Base-by-base conservation (phyloP, 2,113 vertebrate genomes). In the Poicephalus meyeri region DNA sequence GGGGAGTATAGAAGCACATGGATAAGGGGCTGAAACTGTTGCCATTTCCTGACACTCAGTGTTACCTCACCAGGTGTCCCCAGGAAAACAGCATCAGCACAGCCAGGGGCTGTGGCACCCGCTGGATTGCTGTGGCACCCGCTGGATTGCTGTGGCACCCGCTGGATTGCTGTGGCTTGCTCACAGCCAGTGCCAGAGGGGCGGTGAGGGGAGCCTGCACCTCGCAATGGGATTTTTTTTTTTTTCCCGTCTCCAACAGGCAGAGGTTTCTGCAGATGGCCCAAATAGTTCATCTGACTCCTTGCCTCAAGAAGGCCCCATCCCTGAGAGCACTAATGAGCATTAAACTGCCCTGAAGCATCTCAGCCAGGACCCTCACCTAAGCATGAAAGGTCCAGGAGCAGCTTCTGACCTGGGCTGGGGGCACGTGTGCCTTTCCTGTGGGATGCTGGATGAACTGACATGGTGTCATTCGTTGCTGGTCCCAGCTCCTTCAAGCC, bases 31-130 rank as follows among this genome's bases (percentile, higher is more conserved):
- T 87, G 73, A 80, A 77, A 60, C 19, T 18, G 8, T 39, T 84
- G 0, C 33, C 24, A 35, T 42, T 47, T 68, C 63, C 42, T 17
- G 26, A 76, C 26, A 18, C 13, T 7, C 46, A 15, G 29, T 2
- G 10, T 76, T 80, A 9, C 25, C 49, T 84, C 8, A 2, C 28
- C n/a, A 53, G 58, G 63, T 17, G 33, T 66, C 28, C 18, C 8
- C 44, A 39, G 47, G n/a, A 68, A 86, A 80, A 56, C 15, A 46
- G 41, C 66, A 63, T 52, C n/a, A 17, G 23, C 6, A 33, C 42
- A 77, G 58, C 19, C 31, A 21, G 29, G 9, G 1, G 0, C 44
- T 0, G 0, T 78, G 37, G 52, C 73, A 29, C 16, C 37, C 37
- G 10, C 10, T 12, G 21, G 46, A 31, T 56, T 17, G 4, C 19